phyloP scores from a whole-genome alignment of 2,113 vertebrate genomes.

The Himantopus leucocephalus region DNA sequence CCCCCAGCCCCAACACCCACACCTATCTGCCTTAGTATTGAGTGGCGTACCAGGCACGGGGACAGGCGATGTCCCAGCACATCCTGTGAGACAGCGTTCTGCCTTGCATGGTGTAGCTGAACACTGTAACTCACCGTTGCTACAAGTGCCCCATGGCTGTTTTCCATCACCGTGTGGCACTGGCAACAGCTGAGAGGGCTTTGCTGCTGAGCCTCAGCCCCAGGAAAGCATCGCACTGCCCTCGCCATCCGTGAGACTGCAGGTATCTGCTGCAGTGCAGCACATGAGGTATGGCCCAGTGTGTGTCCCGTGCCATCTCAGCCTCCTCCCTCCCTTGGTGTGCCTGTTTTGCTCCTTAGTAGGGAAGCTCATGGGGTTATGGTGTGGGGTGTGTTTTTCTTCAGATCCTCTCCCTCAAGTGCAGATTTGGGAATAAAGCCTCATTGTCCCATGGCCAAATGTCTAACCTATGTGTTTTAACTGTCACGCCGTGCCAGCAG shows the following conservation, averaged over 20 bases:
- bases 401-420: background rate
- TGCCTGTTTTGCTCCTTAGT: background rate
- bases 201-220: background rate
- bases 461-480: background rate
- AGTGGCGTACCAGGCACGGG: background rate
- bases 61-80: background rate
- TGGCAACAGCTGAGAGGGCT: background rate
- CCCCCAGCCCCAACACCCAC: too few species aligned
- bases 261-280: rapidly evolving
- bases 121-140: background rate
- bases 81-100: rapidly evolving
- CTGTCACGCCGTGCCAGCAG: background rate
- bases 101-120: background rate
- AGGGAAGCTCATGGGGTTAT: background rate
- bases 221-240: background rate
- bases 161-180: rapidly evolving
- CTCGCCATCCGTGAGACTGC: background rate
- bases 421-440: background rate
- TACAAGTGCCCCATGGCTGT: background rate
- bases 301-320: background rate
- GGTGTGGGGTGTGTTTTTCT: background rate
- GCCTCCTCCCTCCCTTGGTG: background rate
- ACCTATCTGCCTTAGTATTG: background rate
- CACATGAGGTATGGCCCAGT: background rate
- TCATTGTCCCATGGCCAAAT: background rate